Evolutionary conservation across 1,140 invertebrate species (phyloP).

Genomic region (Hycleus cichorii): DNA sequence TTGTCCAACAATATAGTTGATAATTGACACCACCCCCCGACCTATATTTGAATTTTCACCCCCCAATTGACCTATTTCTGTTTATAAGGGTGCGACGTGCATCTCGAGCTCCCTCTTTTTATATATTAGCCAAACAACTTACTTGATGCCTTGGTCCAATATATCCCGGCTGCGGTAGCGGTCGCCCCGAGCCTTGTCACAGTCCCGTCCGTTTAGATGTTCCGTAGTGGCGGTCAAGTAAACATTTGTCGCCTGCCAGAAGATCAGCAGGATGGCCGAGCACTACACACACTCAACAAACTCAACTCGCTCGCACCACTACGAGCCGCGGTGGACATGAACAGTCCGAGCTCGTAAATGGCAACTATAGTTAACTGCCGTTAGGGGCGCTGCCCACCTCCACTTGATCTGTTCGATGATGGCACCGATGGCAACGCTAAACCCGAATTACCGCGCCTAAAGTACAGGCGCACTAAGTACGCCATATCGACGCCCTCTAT

Average conservation of each 20-base stretch:
- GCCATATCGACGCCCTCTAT: constrained; percentile 14
- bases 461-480: constrained; percentile 9
- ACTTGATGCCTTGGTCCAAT: constrained; percentile 32
- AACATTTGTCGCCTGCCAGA: constrained; percentile 32
- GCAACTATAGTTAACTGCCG: neutral
- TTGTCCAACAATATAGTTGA: too few species aligned
- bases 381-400: constrained; percentile 9
- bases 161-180: constrained; percentile 31
- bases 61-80: constrained; percentile 16
- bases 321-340: constrained; percentile 22
- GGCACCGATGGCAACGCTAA: constrained; percentile 1
- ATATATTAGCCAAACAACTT: constrained; percentile 6
- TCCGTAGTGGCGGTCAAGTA: constrained; percentile 31
- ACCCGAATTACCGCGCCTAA: constrained; percentile 9
- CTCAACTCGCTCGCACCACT: constrained; percentile 28
- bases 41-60: constrained; percentile 1
- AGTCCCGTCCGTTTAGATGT: constrained; percentile 29
- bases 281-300: constrained; percentile 31
- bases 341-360: neutral
- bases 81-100: neutral
- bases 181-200: constrained; percentile 29
- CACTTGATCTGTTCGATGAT: constrained; percentile 8
- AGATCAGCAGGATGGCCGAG: constrained; percentile 29
- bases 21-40: constrained; percentile 9
- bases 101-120: neutral